Percentiles rank a stretch among this genome's conserved stretches.
These are phyloP conservation scores for Micromussa lordhowensis DNA, from an alignment of 92 coral and sea anemone genomes.

Conservation along the genomic window DNA sequence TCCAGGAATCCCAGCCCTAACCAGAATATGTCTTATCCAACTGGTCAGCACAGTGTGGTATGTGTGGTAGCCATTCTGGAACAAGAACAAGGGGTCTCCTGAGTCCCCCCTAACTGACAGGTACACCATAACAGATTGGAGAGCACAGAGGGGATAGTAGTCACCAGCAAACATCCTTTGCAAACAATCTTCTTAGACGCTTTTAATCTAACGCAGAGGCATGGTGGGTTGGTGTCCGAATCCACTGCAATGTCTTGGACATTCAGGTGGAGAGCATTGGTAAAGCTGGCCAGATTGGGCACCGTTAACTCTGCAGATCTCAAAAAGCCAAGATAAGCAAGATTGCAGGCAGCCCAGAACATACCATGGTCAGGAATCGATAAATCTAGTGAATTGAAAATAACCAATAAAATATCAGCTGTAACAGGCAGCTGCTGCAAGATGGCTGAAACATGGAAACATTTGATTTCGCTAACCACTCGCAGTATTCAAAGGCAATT, in stretches of 20 bases:
- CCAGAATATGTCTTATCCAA: no score
- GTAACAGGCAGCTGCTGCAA: neutral
- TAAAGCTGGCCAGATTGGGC: neutral
- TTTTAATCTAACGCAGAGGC: conserved; percentile 7
- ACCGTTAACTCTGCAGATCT: neutral
- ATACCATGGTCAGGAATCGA: neutral
- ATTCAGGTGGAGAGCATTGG: no score
- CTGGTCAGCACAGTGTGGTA: neutral
- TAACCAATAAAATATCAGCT: neutral
- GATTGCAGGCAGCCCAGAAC: conserved; percentile 36
- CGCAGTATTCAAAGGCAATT: neutral
- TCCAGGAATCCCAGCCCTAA: no score
- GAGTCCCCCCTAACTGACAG: neutral
- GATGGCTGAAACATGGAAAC: neutral
- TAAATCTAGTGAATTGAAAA: neutral
- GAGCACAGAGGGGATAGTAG: neutral
- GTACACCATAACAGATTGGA: neutral
- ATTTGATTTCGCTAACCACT: neutral
- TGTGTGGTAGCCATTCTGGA: neutral
- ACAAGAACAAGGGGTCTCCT: neutral
- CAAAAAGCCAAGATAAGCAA: conserved; percentile 40
- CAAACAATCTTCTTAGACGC: conserved; percentile 35
- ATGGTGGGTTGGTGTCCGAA: no score
- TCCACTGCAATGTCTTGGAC: no score
- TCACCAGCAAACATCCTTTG: conserved; percentile 23